Conservation (phyloP, 2,888 invertebrate genomes). For the Phragmatobia fuliginosa region DNA sequence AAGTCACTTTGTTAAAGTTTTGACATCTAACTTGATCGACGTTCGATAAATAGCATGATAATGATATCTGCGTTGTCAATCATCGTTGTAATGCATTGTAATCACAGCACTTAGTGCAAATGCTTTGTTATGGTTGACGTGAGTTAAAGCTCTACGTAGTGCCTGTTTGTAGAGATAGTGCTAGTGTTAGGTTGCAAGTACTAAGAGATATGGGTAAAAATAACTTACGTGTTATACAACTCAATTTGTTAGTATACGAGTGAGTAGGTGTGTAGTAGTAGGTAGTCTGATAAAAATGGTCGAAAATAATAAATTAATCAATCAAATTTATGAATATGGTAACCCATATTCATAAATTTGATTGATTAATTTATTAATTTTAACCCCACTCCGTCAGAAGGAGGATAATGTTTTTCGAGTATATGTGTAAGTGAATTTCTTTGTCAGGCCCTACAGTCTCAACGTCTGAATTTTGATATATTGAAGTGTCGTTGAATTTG, state of each 20-base stretch:
- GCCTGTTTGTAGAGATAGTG: neutral
- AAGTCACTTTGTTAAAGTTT: slow-evolving; percentile 40
- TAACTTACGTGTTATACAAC: neutral
- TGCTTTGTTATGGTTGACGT: slow-evolving; percentile 50
- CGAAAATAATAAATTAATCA: too few species aligned
- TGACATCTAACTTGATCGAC: slow-evolving; percentile 61
- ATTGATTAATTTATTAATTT: too few species aligned
- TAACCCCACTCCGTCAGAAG: too few species aligned
- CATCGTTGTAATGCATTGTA: slow-evolving; percentile 65
- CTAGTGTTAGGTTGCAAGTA: neutral
- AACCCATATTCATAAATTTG: too few species aligned
- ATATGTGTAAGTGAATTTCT: too few species aligned
- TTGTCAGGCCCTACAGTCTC: too few species aligned
- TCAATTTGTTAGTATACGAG: neutral
- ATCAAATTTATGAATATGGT: too few species aligned
- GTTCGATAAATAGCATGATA: slow-evolving; percentile 66
- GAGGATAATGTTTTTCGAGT: too few species aligned
- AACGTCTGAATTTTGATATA: too few species aligned
- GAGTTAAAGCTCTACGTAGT: slow-evolving; percentile 29
- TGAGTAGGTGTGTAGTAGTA: neutral
- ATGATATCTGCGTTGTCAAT: slow-evolving; percentile 69
- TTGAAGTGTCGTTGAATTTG: too few species aligned
- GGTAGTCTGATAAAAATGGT: too few species aligned
- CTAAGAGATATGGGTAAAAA: neutral
- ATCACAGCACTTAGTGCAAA: slow-evolving; percentile 60